Conservation (phyloP, 2,113 vertebrate species). For the Callaeas wilsoni region DNA sequence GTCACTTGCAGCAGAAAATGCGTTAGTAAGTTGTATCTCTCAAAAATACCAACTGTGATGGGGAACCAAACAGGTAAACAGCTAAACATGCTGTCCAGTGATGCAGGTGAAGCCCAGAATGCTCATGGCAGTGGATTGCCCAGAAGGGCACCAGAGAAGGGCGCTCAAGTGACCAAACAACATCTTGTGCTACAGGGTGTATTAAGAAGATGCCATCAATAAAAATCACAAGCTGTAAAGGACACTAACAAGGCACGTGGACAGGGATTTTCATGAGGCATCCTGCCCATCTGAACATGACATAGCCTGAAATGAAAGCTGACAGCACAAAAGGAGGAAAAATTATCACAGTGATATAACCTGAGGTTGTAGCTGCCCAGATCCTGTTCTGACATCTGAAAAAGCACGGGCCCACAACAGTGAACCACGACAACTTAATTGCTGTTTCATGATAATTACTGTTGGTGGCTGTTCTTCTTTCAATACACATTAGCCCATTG, state of each 20-base stretch:
- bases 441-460: background rate
- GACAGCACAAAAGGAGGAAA: background rate
- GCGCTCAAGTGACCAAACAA: background rate
- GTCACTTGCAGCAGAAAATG: background rate
- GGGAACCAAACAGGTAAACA: background rate
- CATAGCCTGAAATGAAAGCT: background rate
- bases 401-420: slow-evolving; percentile 6
- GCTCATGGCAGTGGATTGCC: background rate
- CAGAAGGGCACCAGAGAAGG: background rate
- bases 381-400: background rate
- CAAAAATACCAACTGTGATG: background rate
- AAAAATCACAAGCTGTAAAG: background rate
- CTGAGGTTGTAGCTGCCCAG: background rate
- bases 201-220: background rate
- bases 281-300: background rate
- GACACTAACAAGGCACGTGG: background rate
- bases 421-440: slow-evolving; percentile 6
- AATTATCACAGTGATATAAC: background rate
- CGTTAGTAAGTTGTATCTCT: rapidly evolving
- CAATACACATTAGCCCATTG: background rate
- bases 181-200: background rate
- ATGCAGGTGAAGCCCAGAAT: background rate
- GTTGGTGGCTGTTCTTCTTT: background rate
- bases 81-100: background rate
- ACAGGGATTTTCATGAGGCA: background rate